Evolutionary conservation across 2,113 vertebrate species (phyloP), one percentile per base, ranked within the genome.

Genomic region (Macaca mulatta): DNA sequence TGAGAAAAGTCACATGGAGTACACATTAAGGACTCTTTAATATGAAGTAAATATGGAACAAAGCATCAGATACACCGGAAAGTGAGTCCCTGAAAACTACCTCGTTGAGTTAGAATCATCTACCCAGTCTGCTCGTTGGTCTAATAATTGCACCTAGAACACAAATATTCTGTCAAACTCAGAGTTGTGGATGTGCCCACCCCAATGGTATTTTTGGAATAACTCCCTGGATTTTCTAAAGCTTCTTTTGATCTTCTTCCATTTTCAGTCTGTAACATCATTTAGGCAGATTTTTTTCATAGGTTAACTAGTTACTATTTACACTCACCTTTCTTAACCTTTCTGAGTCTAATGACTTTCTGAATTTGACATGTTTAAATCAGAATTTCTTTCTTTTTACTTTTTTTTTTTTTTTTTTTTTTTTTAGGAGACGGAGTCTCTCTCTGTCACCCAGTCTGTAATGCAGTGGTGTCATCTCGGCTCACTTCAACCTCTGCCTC

Each of bases 231-330:
- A 92, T 9, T 67, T 59, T 17, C 25, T 87, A n/a, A 69, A 32
- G n/a, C 30, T 74, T 92, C 45, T 82, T 96, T 74, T 32, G 35
- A 59, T 67, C 72, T 48, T 8, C 45, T 82, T 64, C 23, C 79
- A 38, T 61, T 85, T 69, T 97, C 40, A 83, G 27, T 83, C 61
- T 84, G 5, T 32, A 52, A 79, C 35, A 67, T 48, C 22, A 43
- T 87, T 92, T 3, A 13, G 74, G 88, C 4, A 61, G 52, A 27
- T 55, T 7, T 89, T 94, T 88, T 89, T 61, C 67, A 70, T 38
- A 80, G 72, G 32, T 81, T 86, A 57, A 81, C n/a, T 83, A 94
- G 59, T 84, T 69, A 70, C 43, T 86, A 70, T 93, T 93, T 85
- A 61, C 16, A 77, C 38, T 93, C 72, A 20, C 35, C 7, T 95